These are phyloP conservation scores for Nephrotoma appendiculata DNA, from an alignment of 2,888 invertebrate species.

Conservation along the genomic window DNA sequence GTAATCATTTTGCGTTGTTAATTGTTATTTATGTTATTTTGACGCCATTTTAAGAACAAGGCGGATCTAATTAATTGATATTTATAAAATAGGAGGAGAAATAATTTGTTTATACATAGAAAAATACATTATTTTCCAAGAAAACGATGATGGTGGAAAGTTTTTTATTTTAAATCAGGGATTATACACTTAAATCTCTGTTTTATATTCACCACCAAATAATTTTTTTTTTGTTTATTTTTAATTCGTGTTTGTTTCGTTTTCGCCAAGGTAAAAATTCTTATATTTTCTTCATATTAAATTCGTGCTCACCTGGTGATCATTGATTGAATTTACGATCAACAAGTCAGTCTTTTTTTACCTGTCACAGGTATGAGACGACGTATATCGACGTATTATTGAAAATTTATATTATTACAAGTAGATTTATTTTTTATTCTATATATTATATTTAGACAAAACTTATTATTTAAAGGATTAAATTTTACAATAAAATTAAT, in stretches of 20 bases:
- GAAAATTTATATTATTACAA: not conserved
- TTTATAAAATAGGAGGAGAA: not conserved
- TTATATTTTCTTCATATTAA: not conserved
- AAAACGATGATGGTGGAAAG: not conserved
- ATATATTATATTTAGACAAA: not conserved
- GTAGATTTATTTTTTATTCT: not conserved
- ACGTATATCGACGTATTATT: not conserved
- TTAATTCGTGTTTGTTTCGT: not conserved
- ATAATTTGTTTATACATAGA: not conserved
- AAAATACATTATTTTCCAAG: not conserved
- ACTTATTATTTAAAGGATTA: not conserved
- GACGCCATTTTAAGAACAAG: not conserved
- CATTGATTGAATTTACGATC: constrained; percentile 3
- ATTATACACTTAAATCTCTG: not conserved
- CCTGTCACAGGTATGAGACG: constrained; percentile 1
- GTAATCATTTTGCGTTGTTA: not conserved
- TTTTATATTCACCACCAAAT: not conserved
- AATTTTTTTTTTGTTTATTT: not conserved
- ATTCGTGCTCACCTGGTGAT: not conserved
- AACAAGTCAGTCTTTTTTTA: constrained; percentile 4
- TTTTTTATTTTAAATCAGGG: not conserved
- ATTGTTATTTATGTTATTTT: not conserved
- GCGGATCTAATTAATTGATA: not conserved
- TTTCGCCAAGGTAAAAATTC: not conserved
- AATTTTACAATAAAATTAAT: not conserved